These are phyloP conservation scores for Euwallacea fornicatus DNA, from an alignment of 1,140 invertebrate species.

Conservation along the genomic window DNA sequence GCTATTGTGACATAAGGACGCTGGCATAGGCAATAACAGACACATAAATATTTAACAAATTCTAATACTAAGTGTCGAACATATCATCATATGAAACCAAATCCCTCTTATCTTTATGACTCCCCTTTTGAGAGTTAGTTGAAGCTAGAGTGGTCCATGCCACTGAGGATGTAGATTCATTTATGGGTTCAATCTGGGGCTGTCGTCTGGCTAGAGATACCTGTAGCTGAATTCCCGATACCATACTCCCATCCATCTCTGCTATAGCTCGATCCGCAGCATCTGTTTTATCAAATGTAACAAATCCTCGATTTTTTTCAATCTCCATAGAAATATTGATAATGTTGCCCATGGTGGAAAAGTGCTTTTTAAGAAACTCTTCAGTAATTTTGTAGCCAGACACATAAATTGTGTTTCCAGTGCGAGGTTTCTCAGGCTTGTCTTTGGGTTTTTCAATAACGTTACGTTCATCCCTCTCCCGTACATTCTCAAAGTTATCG, in stretches of 20 bases:
- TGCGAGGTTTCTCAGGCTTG: constrained; percentile 67
- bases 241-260: constrained; percentile 82
- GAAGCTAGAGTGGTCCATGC: constrained; percentile 78
- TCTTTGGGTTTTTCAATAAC: constrained; percentile 58
- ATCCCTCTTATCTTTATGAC: constrained; percentile 72
- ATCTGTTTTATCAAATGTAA: constrained; percentile 90
- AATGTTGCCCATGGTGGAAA: constrained; percentile 77
- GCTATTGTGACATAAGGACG: constrained; percentile 15
- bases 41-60: neutral
- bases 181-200: constrained; percentile 76
- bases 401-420: constrained; percentile 86
- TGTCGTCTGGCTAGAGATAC: constrained; percentile 83
- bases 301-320: constrained; percentile 87
- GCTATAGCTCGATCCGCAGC: constrained; percentile 83
- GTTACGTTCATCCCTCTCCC: constrained; percentile 63
- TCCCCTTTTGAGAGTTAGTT: constrained; percentile 80
- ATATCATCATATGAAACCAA: constrained; percentile 72
- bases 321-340: constrained; percentile 88
- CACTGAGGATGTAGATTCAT: constrained; percentile 74
- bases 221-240: constrained; percentile 75
- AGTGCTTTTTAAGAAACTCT: constrained; percentile 79
- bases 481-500: constrained; percentile 85
- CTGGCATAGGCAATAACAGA: constrained; percentile 8
- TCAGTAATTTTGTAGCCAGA: constrained; percentile 80
- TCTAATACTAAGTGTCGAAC: constrained; percentile 36